Conservation (phyloP, 2,888 invertebrate genomes). For the Romanomermis culicivorax region DNA sequence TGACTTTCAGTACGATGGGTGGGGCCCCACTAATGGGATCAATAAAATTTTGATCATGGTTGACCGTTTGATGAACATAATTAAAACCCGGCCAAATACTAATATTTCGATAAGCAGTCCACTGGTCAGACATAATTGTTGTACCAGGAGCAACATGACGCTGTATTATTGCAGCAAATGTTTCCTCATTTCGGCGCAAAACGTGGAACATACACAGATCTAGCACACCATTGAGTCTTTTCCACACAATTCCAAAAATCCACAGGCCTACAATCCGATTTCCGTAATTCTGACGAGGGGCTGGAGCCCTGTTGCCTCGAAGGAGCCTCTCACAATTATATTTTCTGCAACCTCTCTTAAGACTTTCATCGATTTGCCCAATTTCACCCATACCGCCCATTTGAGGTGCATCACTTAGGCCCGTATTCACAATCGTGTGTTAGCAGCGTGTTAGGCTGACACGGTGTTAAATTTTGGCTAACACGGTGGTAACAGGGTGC, state of each 20-base stretch:
- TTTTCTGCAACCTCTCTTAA: not conserved
- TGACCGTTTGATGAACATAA: not conserved
- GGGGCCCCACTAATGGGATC: not conserved
- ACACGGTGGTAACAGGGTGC: too few species aligned
- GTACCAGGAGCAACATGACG: slow-evolving; percentile 4
- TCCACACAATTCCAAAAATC: slow-evolving; percentile 5
- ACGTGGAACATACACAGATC: not conserved
- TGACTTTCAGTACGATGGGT: not conserved
- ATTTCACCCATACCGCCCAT: not conserved
- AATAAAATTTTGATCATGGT: not conserved
- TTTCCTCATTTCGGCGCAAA: not conserved
- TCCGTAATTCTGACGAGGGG: slow-evolving; percentile 3
- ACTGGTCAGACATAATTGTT: not conserved
- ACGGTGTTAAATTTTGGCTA: too few species aligned
- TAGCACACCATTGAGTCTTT: not conserved
- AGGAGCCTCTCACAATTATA: slow-evolving; percentile 2
- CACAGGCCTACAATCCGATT: not conserved
- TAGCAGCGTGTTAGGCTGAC: too few species aligned
- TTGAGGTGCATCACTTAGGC: not conserved
- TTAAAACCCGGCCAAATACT: not conserved
- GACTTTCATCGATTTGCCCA: slow-evolving; percentile 5
- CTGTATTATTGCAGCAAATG: not conserved
- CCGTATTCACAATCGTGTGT: too few species aligned
- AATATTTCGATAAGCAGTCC: not conserved
- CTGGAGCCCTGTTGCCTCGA: not conserved